phyloP scores from a whole-genome alignment of 2,888 invertebrate species.

The Trimorus sp. region DNA sequence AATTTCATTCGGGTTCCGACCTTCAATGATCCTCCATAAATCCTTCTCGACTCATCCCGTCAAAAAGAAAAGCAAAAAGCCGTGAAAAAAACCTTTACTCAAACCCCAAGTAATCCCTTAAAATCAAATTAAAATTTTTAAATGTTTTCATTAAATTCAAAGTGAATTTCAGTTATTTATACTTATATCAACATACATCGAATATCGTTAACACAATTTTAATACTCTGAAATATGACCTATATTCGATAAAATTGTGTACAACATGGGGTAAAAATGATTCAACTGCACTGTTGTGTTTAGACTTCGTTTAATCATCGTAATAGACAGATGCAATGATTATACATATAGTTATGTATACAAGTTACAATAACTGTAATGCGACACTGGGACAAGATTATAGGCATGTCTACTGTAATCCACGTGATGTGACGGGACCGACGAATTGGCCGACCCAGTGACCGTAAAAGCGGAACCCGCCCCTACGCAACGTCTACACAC shows the following conservation, averaged over 20 bases:
- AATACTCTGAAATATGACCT: too few species aligned
- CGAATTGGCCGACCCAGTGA: constrained; percentile 33
- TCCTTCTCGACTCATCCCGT: too few species aligned
- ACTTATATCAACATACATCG: too few species aligned
- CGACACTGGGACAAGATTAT: constrained; percentile 69
- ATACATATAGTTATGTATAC: constrained; percentile 69
- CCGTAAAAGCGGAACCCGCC: constrained; percentile 7
- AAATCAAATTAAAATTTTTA: too few species aligned
- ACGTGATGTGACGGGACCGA: constrained; percentile 1
- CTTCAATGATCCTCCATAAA: constrained; percentile 4
- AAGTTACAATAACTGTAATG: constrained; percentile 71
- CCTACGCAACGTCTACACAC: not conserved
- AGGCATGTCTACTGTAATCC: constrained; percentile 24
- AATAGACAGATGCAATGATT: constrained; percentile 71
- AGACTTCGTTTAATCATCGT: constrained; percentile 74
- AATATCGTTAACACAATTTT: too few species aligned
- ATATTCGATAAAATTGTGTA: too few species aligned
- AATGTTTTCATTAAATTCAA: too few species aligned
- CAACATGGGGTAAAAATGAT: too few species aligned
- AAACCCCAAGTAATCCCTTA: too few species aligned
- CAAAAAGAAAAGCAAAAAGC: too few species aligned
- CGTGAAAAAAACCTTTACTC: too few species aligned
- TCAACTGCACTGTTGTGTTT: constrained; percentile 35
- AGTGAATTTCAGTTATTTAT: too few species aligned
- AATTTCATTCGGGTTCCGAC: not conserved